A percentile compares a stretch with the other conserved stretches of the same genome.
Conservation (phyloP, 2,888 invertebrate genomes). For the Dryobotodes eremita region DNA sequence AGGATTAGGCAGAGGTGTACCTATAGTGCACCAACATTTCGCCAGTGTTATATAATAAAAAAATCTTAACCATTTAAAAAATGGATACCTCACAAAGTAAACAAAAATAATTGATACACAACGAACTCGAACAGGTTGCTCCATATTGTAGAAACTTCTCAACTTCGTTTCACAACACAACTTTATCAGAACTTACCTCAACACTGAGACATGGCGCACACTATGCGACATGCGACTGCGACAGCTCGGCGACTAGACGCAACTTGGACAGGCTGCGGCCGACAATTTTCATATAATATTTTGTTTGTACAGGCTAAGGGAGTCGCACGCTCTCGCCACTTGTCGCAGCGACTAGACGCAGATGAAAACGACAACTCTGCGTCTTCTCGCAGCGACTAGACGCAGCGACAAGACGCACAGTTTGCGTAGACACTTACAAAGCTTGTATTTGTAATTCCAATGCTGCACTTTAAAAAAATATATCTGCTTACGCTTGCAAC, state of each 20-base stretch:
- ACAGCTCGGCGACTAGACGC: too few relatives aligned
- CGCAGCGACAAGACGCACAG: neutral
- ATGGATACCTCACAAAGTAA: neutral
- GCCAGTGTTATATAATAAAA: too few relatives aligned
- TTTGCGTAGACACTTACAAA: neutral
- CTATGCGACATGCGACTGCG: neutral
- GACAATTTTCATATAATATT: neutral
- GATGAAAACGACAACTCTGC: neutral
- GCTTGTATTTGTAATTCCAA: constrained; percentile 58
- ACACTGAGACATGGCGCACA: neutral
- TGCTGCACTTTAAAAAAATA: constrained; percentile 43
- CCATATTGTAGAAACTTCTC: constrained; percentile 38
- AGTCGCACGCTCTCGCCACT: neutral
- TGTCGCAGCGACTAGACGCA: neutral
- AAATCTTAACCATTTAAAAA: neutral
- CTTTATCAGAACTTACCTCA: constrained; percentile 20
- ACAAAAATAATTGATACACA: constrained; percentile 15
- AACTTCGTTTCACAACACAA: constrained; percentile 43
- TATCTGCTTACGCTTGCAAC: constrained; percentile 34
- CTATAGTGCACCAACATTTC: too few relatives aligned
- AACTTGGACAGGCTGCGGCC: neutral
- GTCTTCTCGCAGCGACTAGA: too few relatives aligned
- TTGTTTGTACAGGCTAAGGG: neutral
- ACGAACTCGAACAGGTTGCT: constrained; percentile 26
- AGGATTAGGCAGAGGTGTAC: too few relatives aligned